A percentile compares a stretch with the other conserved stretches of the same genome.
Conservation (phyloP, 1,140 invertebrate genomes). For the Medauroidea extradentata region DNA sequence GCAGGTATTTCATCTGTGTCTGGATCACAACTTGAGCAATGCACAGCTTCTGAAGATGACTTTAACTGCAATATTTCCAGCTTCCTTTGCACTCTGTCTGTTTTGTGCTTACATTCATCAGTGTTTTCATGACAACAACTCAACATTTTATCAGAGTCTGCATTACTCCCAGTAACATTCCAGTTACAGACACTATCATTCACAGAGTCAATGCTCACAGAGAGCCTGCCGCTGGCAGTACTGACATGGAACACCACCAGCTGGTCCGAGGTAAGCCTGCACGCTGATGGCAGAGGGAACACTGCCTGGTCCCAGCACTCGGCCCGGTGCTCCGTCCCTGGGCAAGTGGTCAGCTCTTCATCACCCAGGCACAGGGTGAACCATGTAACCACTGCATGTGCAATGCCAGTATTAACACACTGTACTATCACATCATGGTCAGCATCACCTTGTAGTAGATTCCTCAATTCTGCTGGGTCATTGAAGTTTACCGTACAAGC, state of each 20-base stretch:
- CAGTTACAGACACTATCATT: too few species aligned
- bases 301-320: constrained; percentile 75
- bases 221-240: background rate
- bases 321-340: background rate
- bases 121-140: too few species aligned
- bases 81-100: too few species aligned
- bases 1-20: too few species aligned
- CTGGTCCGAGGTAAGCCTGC: background rate
- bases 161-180: too few species aligned
- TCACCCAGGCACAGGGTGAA: constrained; percentile 69
- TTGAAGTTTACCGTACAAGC: constrained; percentile 40
- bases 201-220: background rate
- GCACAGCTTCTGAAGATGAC: too few species aligned
- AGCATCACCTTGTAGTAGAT: constrained; percentile 12
- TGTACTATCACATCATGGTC: background rate
- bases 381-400: constrained; percentile 64
- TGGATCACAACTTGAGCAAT: too few species aligned
- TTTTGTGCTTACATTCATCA: too few species aligned
- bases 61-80: too few species aligned
- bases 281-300: constrained; percentile 45
- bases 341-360: constrained; percentile 26
- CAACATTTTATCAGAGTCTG: too few species aligned
- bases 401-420: constrained; percentile 45
- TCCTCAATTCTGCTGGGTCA: constrained; percentile 26
- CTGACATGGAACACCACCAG: background rate